Conservation (phyloP, 2,888 invertebrate genomes). For the Andrena fulva region DNA sequence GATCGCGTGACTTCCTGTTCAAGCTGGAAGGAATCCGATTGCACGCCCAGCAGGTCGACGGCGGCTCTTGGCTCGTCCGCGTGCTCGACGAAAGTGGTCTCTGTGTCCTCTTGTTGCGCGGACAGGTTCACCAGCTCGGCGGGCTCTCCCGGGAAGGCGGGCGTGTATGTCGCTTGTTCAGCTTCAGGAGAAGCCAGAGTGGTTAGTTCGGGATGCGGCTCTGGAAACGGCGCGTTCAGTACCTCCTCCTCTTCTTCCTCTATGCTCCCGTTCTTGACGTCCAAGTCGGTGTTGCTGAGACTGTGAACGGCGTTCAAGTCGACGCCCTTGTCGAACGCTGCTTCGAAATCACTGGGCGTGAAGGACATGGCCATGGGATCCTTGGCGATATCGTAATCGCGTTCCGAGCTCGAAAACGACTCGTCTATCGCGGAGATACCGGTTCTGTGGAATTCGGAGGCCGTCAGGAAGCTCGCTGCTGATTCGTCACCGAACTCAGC, state of each 20-base stretch:
- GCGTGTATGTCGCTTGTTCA: neutral
- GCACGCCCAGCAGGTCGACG: slow-evolving; percentile 27
- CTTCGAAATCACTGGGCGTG: slow-evolving; percentile 78
- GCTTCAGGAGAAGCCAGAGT: neutral
- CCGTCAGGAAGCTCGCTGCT: slow-evolving; percentile 81
- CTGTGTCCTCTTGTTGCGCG: slow-evolving; percentile 29
- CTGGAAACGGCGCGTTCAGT: neutral
- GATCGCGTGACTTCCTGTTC: slow-evolving; percentile 14
- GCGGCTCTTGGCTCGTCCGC: neutral
- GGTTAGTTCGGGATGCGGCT: neutral
- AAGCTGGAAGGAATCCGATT: slow-evolving; percentile 35
- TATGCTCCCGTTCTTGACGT: slow-evolving; percentile 37
- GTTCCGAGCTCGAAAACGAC: slow-evolving; percentile 75
- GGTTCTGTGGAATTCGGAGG: slow-evolving; percentile 76
- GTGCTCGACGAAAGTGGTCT: slow-evolving; percentile 39
- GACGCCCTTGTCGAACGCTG: slow-evolving; percentile 75
- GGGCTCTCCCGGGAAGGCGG: slow-evolving; percentile 9
- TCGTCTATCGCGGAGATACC: slow-evolving; percentile 75
- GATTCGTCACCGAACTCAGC: slow-evolving; percentile 86
- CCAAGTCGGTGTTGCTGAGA: slow-evolving; percentile 76
- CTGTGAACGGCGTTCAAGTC: slow-evolving; percentile 86
- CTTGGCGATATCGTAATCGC: slow-evolving; percentile 73
- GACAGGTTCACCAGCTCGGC: slow-evolving; percentile 37
- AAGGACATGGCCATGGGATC: slow-evolving; percentile 82
- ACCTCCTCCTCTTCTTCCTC: slow-evolving; percentile 24